These are phyloP conservation scores for Ectemnius continuus DNA, from an alignment of 2,888 invertebrate genomes.

Conservation along the genomic window DNA sequence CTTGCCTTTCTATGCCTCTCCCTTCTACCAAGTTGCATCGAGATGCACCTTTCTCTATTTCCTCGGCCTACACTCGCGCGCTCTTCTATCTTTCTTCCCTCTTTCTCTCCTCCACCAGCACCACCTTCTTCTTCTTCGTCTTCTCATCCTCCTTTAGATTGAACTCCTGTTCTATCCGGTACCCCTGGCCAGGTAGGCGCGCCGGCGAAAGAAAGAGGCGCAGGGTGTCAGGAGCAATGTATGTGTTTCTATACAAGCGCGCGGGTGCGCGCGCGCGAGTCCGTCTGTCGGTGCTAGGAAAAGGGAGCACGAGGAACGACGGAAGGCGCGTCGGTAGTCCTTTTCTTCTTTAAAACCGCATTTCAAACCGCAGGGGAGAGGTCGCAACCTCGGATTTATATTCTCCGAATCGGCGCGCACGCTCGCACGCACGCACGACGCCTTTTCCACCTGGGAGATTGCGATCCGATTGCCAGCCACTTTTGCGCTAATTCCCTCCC, in stretches of 20 bases:
- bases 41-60: background rate
- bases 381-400: background rate
- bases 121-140: conserved; percentile 16
- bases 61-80: background rate
- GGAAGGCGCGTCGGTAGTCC: background rate
- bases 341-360: background rate
- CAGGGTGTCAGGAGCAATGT: background rate
- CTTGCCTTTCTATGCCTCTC: conserved; percentile 23
- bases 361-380: background rate
- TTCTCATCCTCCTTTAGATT: conserved; percentile 14
- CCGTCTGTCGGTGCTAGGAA: background rate
- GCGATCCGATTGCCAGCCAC: too few species aligned
- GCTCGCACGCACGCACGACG: too few species aligned
- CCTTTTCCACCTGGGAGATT: too few species aligned
- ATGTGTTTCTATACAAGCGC: background rate
- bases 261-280: too few species aligned
- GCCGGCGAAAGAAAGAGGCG: conserved; percentile 4
- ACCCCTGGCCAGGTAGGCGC: conserved; percentile 26
- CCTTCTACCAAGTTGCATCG: background rate
- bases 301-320: background rate
- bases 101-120: conserved; percentile 14
- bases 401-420: too few species aligned
- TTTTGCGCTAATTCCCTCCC: too few species aligned
- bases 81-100: conserved; percentile 8
- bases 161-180: conserved; percentile 15